phyloP scores from a whole-genome alignment of 2,797 vertebrate species.

The Heterohyrax brucei region DNA sequence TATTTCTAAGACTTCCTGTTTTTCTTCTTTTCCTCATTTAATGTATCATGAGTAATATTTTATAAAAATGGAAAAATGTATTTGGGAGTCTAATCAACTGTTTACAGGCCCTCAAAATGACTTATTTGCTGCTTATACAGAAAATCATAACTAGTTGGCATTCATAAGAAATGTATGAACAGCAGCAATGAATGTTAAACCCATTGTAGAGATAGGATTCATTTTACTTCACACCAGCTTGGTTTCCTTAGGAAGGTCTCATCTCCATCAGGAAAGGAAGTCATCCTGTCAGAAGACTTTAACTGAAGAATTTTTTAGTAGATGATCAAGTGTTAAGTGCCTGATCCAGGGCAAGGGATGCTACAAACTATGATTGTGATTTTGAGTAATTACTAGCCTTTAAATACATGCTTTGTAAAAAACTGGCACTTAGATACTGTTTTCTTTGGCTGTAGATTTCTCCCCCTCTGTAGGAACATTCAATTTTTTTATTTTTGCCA shows the following conservation, averaged over 20 bases:
- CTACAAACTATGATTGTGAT: not conserved
- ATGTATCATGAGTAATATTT: conserved; percentile 72
- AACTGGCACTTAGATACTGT: conserved; percentile 2
- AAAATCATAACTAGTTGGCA: conserved; percentile 51
- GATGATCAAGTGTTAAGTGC: conserved; percentile 72
- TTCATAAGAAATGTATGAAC: not conserved
- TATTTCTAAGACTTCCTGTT: conserved; percentile 59
- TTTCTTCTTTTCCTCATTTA: conserved; percentile 60
- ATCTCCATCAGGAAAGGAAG: conserved; percentile 53
- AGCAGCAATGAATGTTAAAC: conserved; percentile 57
- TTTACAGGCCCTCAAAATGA: conserved; percentile 44
- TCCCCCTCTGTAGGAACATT: conserved; percentile 15
- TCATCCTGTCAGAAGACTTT: conserved; percentile 20
- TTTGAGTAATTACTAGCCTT: conserved; percentile 41
- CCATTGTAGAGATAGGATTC: conserved; percentile 9
- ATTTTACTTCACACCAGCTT: conserved; percentile 68
- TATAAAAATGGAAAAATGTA: conserved; percentile 64
- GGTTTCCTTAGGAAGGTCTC: conserved; percentile 72
- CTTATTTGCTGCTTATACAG: conserved; percentile 54
- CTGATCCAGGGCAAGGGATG: conserved; percentile 59
- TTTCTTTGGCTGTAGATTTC: conserved; percentile 19
- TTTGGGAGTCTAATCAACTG: conserved; percentile 65
- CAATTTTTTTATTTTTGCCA: conserved; percentile 61
- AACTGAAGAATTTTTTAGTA: conserved; percentile 34
- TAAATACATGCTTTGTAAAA: conserved; percentile 50